Base-by-base conservation (phyloP, 2,113 vertebrate genomes). In the Telmatochromis sp. region DNA sequence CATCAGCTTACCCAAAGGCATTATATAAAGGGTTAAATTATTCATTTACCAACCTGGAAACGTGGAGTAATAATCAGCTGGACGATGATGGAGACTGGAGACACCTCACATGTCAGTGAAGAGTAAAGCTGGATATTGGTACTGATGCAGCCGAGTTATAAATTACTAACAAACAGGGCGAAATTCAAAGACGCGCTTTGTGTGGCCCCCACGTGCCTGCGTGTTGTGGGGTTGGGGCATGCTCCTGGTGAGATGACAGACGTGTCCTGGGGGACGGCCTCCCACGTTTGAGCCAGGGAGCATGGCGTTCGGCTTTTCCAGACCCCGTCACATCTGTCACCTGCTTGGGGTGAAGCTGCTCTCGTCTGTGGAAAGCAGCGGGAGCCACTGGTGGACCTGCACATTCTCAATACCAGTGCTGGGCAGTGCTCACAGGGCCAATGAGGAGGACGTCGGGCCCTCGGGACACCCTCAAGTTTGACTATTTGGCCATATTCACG, bases 261-360 rank as follows among this genome's bases (percentile, higher is more conserved):
- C 4, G 3, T 37, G 33, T 68, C 63, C 63, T 21, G 63, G 33
- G 10, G 33, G 19, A 21, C 19, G 10, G 17, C 60, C 33, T 65
- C 60, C 60, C 60, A 60, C 8, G 23, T 60, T 33, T 33, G 57
- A 19, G 15, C 58, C 58, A 10, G 26, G 5, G 1, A 17, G 57
- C 57, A 0, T 60, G 8, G 0, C 57, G 26, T 60, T 31, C 1
- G 8, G 5, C 57, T 31, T 10, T 31, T 31, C 26, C 57, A 60
- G 26, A 60, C 57, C 3, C 57, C 5, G 2, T 31, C 26, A 31
- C 14, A 4, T 31, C 26, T 60, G 57, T 31, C 57, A 35, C 31
- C 60, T 65, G 60, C 31, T 63, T 19, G 17, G 6, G 31, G 28
- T 19, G 57, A 60, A 10, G 28, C 28, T 33, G 57, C 28, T 19